phyloP scores from a whole-genome alignment of 2,797 vertebrate genomes.

The Periparus ater region DNA sequence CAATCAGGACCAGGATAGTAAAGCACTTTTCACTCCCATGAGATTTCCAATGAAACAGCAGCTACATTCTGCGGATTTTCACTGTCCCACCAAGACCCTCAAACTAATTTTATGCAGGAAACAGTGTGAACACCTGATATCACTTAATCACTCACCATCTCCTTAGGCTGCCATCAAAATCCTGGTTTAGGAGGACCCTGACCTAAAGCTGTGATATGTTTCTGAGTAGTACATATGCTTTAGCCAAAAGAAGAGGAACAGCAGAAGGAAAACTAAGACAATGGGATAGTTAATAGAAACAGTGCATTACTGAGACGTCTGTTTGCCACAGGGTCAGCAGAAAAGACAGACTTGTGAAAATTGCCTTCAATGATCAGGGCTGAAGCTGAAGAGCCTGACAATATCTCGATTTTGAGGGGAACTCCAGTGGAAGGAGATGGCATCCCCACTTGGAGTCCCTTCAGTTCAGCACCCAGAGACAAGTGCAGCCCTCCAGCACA shows the following conservation, averaged over 20 bases:
- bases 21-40: background rate
- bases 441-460: constrained; percentile 20
- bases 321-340: background rate
- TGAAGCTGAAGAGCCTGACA: background rate
- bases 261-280: background rate
- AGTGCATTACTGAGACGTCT: background rate
- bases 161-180: background rate
- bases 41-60: background rate
- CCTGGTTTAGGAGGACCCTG: background rate
- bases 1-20: background rate
- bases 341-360: background rate
- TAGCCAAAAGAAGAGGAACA: background rate
- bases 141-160: background rate
- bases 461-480: background rate
- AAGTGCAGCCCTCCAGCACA: constrained; percentile 33
- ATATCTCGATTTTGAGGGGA: background rate
- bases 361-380: background rate
- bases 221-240: background rate
- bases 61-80: background rate
- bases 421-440: background rate
- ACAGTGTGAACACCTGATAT: background rate
- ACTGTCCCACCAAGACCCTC: background rate
- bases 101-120: background rate
- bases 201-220: background rate
- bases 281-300: background rate